Percentiles rank a stretch among this genome's conserved stretches.
Conservation (phyloP, 2,888 invertebrate species). For the Podabrus alpinus region DNA sequence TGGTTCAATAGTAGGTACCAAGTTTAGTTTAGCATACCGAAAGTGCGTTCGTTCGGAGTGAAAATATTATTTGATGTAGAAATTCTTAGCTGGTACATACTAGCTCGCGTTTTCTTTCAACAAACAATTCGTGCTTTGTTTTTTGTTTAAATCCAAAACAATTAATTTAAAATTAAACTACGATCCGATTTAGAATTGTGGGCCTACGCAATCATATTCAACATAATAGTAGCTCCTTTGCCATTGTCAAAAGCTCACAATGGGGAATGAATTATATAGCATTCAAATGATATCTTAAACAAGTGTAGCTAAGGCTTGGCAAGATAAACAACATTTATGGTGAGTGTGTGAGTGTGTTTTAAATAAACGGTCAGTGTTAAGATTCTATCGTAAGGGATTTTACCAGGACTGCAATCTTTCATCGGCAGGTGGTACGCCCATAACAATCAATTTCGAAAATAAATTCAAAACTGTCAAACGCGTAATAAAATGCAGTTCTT, state of each 20-base stretch:
- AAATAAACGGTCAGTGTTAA: conserved; percentile 43
- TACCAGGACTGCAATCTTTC: conserved; percentile 45
- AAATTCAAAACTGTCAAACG: background rate
- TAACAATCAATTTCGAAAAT: background rate
- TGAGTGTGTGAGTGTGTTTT: conserved; percentile 43
- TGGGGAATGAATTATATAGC: conserved; percentile 42
- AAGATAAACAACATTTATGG: conserved; percentile 40
- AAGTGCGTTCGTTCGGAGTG: no score
- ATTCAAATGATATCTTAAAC: conserved; percentile 47
- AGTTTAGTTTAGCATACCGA: no score
- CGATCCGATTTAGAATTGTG: background rate
- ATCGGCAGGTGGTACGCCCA: conserved; percentile 45
- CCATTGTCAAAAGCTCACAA: conserved; percentile 37
- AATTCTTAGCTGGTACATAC: no score
- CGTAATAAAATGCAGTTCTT: background rate
- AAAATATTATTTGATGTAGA: no score
- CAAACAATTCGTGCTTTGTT: background rate
- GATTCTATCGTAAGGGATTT: conserved; percentile 44
- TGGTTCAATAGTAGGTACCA: background rate
- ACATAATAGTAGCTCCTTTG: conserved; percentile 13
- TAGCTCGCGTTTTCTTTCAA: no score
- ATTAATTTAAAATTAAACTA: conserved; percentile 1
- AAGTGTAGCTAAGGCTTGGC: conserved; percentile 40
- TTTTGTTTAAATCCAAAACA: background rate
- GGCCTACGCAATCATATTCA: conserved; percentile 5